phyloP scores from a whole-genome alignment of 2,113 vertebrate species.

The Ptyas mucosa region DNA sequence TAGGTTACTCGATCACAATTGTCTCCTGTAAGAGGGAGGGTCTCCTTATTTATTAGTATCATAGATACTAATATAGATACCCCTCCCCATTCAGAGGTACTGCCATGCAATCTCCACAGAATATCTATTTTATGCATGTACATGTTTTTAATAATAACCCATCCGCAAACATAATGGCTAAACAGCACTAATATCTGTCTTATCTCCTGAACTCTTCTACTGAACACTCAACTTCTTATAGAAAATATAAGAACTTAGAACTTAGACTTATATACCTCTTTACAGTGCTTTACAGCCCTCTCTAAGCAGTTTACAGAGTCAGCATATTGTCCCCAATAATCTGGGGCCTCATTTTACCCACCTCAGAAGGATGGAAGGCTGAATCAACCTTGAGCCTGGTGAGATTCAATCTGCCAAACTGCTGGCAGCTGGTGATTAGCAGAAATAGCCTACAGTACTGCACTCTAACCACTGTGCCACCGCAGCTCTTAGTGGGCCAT shows the following conservation, averaged over 20 bases:
- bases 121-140: not conserved
- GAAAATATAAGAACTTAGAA: not conserved
- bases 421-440: too few relatives aligned
- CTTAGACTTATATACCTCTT: too few relatives aligned
- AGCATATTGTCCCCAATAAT: too few relatives aligned
- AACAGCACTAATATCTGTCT: not conserved
- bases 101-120: not conserved
- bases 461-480: too few relatives aligned
- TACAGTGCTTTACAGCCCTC: too few relatives aligned
- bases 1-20: not conserved
- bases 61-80: not conserved
- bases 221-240: not conserved
- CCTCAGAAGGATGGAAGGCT: too few relatives aligned
- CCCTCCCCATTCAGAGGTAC: not conserved
- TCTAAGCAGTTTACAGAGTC: too few relatives aligned
- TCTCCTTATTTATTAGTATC: not conserved
- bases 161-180: not conserved
- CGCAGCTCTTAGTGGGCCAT: too few relatives aligned
- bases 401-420: too few relatives aligned
- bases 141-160: not conserved
- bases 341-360: too few relatives aligned
- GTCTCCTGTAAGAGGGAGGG: not conserved
- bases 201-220: not conserved
- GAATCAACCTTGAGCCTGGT: too few relatives aligned
- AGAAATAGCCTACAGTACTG: too few relatives aligned